A percentile compares a stretch with the other conserved stretches of the same genome.
Conservation (phyloP, 2,797 vertebrate genomes). For the Linurgus olivaceus region DNA sequence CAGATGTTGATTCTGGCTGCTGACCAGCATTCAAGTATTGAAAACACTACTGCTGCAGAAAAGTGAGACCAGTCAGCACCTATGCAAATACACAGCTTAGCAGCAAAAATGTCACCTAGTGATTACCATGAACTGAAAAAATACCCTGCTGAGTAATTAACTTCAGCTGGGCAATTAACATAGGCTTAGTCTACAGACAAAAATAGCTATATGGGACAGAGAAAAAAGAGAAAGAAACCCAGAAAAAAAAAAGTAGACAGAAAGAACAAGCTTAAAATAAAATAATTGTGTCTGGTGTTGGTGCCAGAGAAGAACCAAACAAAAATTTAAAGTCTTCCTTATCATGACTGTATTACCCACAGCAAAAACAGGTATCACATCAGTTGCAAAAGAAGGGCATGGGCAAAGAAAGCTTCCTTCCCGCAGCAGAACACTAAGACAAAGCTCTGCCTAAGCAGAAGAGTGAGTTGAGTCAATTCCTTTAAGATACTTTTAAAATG, state of each 20-base stretch:
- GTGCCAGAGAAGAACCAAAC: background rate
- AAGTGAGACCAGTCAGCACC: slow-evolving; percentile 28
- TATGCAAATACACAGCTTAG: slow-evolving; percentile 24
- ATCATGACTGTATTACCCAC: background rate
- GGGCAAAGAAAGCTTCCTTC: background rate
- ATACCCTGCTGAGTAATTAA: slow-evolving; percentile 16
- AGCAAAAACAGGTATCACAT: background rate
- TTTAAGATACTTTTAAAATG: background rate
- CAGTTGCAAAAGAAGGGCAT: background rate
- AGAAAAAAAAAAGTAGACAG: background rate
- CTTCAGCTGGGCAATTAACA: slow-evolving; percentile 12
- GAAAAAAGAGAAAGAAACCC: background rate
- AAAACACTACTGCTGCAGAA: slow-evolving; percentile 10
- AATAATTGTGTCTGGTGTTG: background rate
- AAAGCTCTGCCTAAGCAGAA: background rate
- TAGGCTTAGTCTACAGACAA: background rate
- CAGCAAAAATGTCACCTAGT: background rate
- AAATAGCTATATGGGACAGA: background rate
- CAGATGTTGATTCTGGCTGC: background rate
- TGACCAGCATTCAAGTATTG: slow-evolving; percentile 9
- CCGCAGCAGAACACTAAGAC: background rate
- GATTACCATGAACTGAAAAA: slow-evolving; percentile 15
- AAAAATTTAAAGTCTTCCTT: background rate
- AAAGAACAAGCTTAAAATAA: background rate
- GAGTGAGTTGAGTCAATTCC: background rate